Evolutionary conservation across 2,797 vertebrate species (phyloP), one percentile per base, ranked within the genome.

Genomic region (Chelon labrosus): DNA sequence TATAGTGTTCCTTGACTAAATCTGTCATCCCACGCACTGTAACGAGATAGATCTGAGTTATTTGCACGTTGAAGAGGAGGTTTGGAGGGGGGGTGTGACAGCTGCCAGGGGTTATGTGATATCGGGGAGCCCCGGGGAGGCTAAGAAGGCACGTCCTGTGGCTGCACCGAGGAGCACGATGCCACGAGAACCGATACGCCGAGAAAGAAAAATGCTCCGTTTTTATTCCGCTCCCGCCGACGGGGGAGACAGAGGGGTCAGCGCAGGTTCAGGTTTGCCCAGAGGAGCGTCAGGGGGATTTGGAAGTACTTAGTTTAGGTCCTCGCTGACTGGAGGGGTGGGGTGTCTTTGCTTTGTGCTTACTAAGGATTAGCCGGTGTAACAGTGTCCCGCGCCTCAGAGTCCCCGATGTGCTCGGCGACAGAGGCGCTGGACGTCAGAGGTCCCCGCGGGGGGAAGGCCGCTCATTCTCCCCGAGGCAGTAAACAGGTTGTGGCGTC

Each of bases 401-500:
- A 62, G 55, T 31, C 70, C n/a, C 25, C 35, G 80, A 44, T 80
- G 64, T 10, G 11, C 55, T 73, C 12, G 55, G 60, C 57, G 78
- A 63, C 76, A 67, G 65, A 52, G 55, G 53, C 61, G 46, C 10
- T 50, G 68, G 67, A 58, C 83, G 85, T 88, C 86, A 84, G 62
- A 85, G 83, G 82, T 77, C 57, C 39, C 55, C 37, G 37, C 9
- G 16, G 22, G 31, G 42, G 50, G 61, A 53, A 77, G 62, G 76
- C 47, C 17, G 79, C 71, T 60, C 14, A 14, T 65, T 84, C 77
- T 79, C 65, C 22, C 67, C 2, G 2, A 65, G 87, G 75, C 86
- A 4, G 87, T 93, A 94, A 95, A 95, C 94, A 95, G 93, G 93
- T 77, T 90, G 79, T 94, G 93, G 93, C 85, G 63, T 94, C 91